Evolutionary conservation across 2,888 invertebrate genomes (phyloP).

Genomic region (Acheta domesticus): DNA sequence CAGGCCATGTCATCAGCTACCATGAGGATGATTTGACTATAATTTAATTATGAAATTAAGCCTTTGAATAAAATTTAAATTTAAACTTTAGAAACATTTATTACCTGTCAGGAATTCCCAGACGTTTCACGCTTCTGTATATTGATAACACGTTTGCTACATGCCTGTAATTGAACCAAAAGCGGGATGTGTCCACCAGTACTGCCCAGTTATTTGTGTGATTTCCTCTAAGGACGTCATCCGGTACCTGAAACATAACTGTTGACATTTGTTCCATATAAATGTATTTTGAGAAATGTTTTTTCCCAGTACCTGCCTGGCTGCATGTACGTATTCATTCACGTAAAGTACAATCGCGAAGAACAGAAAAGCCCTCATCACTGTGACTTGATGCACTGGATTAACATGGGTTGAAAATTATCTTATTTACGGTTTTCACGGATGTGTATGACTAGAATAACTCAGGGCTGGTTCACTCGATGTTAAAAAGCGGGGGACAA

Average conservation of each 20-base stretch:
- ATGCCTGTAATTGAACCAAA: slow-evolving; percentile 99
- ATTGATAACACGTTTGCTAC: slow-evolving; percentile 98
- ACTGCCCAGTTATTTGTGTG: slow-evolving; percentile 99
- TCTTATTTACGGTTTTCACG: too few species aligned
- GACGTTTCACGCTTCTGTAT: slow-evolving; percentile 93
- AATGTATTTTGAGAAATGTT: too few species aligned
- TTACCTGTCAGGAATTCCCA: slow-evolving; percentile 92
- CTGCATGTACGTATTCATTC: too few species aligned
- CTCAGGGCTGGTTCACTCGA: too few species aligned
- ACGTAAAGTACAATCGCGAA: too few species aligned
- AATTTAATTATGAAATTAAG: slow-evolving; percentile 24
- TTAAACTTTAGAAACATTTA: background rate
- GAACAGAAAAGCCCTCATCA: too few species aligned
- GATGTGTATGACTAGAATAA: too few species aligned
- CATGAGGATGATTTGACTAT: slow-evolving; percentile 96
- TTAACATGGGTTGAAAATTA: too few species aligned
- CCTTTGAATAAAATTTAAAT: background rate
- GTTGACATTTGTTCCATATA: too few species aligned
- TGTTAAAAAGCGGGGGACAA: too few species aligned
- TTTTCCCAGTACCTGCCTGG: too few species aligned
- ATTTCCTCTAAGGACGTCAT: slow-evolving; percentile 46
- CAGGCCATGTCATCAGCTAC: slow-evolving; percentile 99
- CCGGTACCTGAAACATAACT: slow-evolving; percentile 24
- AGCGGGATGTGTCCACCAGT: slow-evolving; percentile 94
- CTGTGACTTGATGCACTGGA: too few species aligned